Conservation (phyloP, 2,797 vertebrate species). For the Peromyscus attwateri region DNA sequence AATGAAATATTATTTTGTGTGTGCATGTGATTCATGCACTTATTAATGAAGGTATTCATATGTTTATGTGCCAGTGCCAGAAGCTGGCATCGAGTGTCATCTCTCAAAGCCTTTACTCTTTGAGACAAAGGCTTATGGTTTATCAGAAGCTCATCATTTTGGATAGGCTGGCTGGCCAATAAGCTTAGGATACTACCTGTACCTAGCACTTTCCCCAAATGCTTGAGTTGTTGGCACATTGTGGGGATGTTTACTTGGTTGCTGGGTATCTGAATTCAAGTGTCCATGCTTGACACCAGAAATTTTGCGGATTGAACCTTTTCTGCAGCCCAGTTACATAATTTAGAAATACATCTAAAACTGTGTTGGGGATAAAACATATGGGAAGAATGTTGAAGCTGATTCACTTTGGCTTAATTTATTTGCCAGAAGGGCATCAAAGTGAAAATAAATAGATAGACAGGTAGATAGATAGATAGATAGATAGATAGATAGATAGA, state of each 20-base stretch:
- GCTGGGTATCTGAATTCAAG: neutral
- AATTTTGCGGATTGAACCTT: neutral
- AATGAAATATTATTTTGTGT: neutral
- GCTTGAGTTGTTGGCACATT: no score
- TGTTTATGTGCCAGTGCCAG: neutral
- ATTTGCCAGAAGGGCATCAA: neutral
- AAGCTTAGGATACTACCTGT: neutral
- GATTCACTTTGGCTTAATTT: neutral
- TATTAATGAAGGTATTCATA: neutral
- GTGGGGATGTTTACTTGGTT: neutral
- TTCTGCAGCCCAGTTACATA: neutral
- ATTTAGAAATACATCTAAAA: neutral
- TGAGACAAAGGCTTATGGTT: no score
- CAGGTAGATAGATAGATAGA: no score
- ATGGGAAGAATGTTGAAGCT: neutral
- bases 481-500: no score
- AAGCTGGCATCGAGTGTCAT: neutral
- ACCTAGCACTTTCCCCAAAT: neutral
- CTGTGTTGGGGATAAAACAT: neutral
- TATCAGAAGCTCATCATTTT: neutral
- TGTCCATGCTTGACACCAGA: neutral
- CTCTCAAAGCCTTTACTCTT: no score
- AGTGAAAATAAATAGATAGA: neutral
- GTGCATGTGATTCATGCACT: neutral
- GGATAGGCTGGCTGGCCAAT: fast-evolving